Conservation (phyloP, 2,797 vertebrate species). For the Spinus pinus region DNA sequence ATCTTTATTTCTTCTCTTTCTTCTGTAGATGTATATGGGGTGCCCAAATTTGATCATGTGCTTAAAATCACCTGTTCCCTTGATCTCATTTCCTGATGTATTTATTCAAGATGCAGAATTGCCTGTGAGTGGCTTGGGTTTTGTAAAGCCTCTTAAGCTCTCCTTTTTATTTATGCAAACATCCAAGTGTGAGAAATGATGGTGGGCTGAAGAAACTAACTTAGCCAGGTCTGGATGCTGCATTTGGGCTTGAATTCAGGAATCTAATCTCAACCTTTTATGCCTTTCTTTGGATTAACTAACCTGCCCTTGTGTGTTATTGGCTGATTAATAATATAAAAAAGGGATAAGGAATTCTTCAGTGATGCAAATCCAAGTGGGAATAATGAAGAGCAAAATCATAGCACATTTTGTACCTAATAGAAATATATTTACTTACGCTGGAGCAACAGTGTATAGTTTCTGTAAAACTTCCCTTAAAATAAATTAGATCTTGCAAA, state of each 20-base stretch:
- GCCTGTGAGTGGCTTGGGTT: not conserved
- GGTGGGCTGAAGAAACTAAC: not conserved
- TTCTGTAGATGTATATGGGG: accelerated
- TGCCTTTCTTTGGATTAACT: not conserved
- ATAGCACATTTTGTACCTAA: not conserved
- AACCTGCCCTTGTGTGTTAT: not conserved
- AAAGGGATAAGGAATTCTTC: not conserved
- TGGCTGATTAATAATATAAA: not conserved
- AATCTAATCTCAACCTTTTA: not conserved
- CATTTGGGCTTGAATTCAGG: not conserved
- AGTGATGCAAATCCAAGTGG: not conserved
- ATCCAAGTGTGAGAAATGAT: not conserved
- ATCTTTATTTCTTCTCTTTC: not conserved
- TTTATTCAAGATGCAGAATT: not conserved
- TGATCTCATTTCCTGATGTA: not conserved
- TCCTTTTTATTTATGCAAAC: not conserved
- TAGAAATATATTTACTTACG: not conserved
- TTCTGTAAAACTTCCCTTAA: not conserved
- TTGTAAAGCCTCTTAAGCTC: not conserved
- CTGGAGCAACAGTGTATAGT: not conserved
- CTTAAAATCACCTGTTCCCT: not conserved
- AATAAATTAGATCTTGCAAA: not conserved
- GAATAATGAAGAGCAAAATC: not conserved
- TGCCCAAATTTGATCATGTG: too few species aligned
- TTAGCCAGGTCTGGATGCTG: not conserved